These are phyloP conservation scores for Augochlora pura DNA, from an alignment of 1,140 invertebrate genomes.

Conservation along the genomic window DNA sequence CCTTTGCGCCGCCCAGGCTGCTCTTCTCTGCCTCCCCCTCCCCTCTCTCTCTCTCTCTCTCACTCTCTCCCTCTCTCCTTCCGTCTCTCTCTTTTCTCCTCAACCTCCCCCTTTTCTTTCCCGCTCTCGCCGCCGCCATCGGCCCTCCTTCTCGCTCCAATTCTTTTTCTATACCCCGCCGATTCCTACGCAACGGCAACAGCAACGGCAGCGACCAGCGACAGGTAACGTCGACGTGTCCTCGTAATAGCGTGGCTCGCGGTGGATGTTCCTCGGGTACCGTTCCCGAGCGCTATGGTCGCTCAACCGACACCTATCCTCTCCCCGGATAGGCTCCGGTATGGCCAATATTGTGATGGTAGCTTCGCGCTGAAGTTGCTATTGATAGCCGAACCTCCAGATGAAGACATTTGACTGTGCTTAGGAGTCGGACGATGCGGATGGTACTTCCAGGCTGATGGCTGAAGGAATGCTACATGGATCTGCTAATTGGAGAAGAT, in stretches of 20 bases:
- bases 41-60: background rate
- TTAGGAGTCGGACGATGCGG: too few relatives aligned
- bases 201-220: constrained; percentile 72
- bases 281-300: background rate
- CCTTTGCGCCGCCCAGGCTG: constrained; percentile 73
- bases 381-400: too few relatives aligned
- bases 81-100: background rate
- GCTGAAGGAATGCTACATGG: too few relatives aligned
- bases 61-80: constrained; percentile 22
- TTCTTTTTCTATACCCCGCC: constrained; percentile 32
- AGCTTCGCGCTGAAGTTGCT: too few relatives aligned
- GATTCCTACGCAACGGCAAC: constrained; percentile 67
- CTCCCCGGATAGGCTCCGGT: too few relatives aligned
- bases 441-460: too few relatives aligned
- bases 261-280: constrained; percentile 48
- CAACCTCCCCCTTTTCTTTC: too few relatives aligned
- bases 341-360: too few relatives aligned
- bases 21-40: constrained; percentile 48
- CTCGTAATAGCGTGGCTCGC: constrained; percentile 69
- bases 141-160: constrained; percentile 9
- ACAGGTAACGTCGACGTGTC: constrained; percentile 73
- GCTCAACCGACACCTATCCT: background rate
- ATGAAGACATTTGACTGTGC: too few relatives aligned
- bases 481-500: too few relatives aligned
- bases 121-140: too few relatives aligned